Evolutionary conservation across 2,888 invertebrate species (phyloP).

Genomic region (Molorchus minor): DNA sequence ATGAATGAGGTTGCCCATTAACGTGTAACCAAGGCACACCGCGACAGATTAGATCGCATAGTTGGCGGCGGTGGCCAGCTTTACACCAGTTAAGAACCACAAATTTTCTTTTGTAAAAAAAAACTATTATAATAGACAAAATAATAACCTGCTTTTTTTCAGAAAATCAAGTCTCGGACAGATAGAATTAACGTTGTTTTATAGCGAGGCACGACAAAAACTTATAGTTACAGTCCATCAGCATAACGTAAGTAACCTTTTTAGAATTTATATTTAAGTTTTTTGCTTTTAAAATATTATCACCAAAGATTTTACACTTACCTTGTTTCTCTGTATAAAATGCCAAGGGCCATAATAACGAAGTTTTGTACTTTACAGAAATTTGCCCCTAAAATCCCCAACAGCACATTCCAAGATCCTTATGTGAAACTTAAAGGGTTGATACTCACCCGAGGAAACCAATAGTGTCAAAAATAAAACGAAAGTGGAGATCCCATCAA

Average conservation of each 20-base stretch:
- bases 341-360: too few species aligned
- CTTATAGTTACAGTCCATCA: slow-evolving; percentile 84
- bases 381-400: slow-evolving; percentile 82
- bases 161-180: slow-evolving; percentile 66
- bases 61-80: too few species aligned
- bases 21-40: too few species aligned
- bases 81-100: too few species aligned
- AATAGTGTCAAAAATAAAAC: slow-evolving; percentile 73
- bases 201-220: slow-evolving; percentile 81
- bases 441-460: slow-evolving; percentile 75
- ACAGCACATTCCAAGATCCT: slow-evolving; percentile 84
- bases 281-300: neutral
- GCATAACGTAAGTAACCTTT: slow-evolving; percentile 75
- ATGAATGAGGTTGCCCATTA: too few species aligned
- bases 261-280: neutral
- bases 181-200: slow-evolving; percentile 82
- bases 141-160: too few species aligned
- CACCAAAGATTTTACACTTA: slow-evolving; percentile 17
- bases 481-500: slow-evolving; percentile 32
- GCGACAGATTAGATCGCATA: too few species aligned
- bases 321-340: too few species aligned
- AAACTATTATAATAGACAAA: too few species aligned
- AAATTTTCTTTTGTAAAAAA: too few species aligned
- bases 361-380: too few species aligned
- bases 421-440: slow-evolving; percentile 88